Conservation (phyloP, 2,113 vertebrate genomes). For the Misgurnus mizolepis region DNA sequence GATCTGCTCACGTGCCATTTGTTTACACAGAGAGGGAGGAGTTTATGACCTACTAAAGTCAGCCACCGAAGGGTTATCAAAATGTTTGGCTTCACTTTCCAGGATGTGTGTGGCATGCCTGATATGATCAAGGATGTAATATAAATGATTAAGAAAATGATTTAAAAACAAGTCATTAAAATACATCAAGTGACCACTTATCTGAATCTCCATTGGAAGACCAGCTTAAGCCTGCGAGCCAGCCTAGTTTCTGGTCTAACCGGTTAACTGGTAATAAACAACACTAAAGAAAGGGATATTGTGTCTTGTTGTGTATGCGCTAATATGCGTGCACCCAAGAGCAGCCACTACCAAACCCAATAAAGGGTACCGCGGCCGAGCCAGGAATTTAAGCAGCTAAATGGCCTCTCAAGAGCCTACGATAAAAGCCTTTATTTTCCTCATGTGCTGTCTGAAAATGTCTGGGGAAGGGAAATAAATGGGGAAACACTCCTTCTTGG, state of each 20-base stretch:
- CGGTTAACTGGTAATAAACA: not conserved
- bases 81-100: too few species aligned
- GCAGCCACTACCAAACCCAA: not conserved
- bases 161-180: not conserved
- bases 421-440: slow-evolving; percentile 25
- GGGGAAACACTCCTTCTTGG: slow-evolving; percentile 36
- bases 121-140: not conserved
- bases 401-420: slow-evolving; percentile 17
- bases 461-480: slow-evolving; percentile 12
- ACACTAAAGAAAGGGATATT: not conserved
- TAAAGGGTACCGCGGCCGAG: not conserved
- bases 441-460: slow-evolving; percentile 15
- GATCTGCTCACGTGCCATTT: too few species aligned
- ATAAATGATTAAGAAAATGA: not conserved
- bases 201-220: not conserved
- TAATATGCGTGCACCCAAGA: not conserved
- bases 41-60: too few species aligned
- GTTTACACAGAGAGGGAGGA: too few species aligned
- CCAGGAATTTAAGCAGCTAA: slow-evolving; percentile 35
- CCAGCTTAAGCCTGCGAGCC: not conserved
- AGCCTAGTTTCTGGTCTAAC: not conserved
- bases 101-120: not conserved
- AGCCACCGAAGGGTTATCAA: too few species aligned
- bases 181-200: not conserved
- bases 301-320: not conserved